Evolutionary conservation across 2,797 vertebrate species (phyloP).

Genomic region (Chaenodraco wilsoni): DNA sequence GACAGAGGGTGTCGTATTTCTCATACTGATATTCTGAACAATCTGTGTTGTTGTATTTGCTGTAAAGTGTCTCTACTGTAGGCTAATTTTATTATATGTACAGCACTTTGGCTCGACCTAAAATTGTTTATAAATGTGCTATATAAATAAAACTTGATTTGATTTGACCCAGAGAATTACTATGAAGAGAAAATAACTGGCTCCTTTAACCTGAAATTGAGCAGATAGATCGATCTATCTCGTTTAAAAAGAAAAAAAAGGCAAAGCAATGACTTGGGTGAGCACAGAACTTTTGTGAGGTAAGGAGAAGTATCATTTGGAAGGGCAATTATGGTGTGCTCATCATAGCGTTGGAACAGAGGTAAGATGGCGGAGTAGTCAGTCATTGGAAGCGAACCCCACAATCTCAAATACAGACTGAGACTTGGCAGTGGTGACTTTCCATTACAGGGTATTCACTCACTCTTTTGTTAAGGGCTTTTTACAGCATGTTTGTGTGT

Average conservation of each 20-base stretch:
- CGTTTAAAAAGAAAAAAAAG: slow-evolving; percentile 20
- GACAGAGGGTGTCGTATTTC: no score
- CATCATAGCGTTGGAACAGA: slow-evolving; percentile 65
- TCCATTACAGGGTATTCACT: slow-evolving; percentile 72
- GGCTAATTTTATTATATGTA: no score
- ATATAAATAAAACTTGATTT: no score
- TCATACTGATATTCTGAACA: no score
- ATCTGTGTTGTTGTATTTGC: no score
- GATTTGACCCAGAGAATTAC: neutral
- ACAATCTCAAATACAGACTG: slow-evolving; percentile 60
- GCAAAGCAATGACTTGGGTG: slow-evolving; percentile 22
- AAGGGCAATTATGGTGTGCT: slow-evolving; percentile 59
- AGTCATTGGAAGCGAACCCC: slow-evolving; percentile 66
- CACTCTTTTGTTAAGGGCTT: slow-evolving; percentile 62
- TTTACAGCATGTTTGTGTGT: slow-evolving; percentile 61
- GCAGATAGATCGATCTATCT: slow-evolving; percentile 22
- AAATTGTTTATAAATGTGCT: no score
- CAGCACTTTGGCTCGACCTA: no score
- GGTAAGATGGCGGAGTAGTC: slow-evolving; percentile 59
- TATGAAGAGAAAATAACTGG: neutral
- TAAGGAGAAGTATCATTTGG: slow-evolving; percentile 56
- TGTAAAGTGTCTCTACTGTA: no score
- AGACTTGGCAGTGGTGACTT: slow-evolving; percentile 67
- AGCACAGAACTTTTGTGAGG: slow-evolving; percentile 31
- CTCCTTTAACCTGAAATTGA: slow-evolving; percentile 12